Evolutionary conservation across 1,140 invertebrate species (phyloP), one percentile per base, ranked within the genome.

Genomic region (Belonocnema kinseyi): DNA sequence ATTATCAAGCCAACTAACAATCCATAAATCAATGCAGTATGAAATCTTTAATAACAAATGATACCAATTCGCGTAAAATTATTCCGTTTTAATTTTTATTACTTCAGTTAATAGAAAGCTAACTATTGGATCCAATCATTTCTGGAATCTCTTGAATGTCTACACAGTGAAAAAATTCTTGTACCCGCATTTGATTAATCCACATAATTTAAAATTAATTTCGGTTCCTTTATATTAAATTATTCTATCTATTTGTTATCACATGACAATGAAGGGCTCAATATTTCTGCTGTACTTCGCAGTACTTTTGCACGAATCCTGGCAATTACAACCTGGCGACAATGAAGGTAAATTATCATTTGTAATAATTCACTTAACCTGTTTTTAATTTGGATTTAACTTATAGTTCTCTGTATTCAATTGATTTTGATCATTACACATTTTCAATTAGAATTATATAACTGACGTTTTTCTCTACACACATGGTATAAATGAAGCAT

Each of bases 341-440:
- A 66, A 66, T 66, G 61, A 66, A 66, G 61, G 61, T 66, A 66
- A 66, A 66, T 66, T 66, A 26, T 2, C 61, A 40, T 16, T 66
- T 56, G 33, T 14, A 40, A 66, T 66, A 46, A 66, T 33, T 33
- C 21, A 66, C 40, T 66, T 66, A 33, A 66, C 26, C 26, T 40
- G 61, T 66, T 66, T 66, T 56, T 56, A 10, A 46, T 56, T 66
- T 46, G 40, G 46, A 46, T 66, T 40, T 66, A 40, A 26, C 3
- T 19, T 51, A 21, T 73, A 26, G 8, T 46, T 46, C 40, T 46
- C 7, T 1, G 40, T 46, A 46, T 11, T 11, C 0, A 46, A 11
- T 46, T 11, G 40, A 46, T 46, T 46, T 46, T 46, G 0, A 6
- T 46, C 10, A 46, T 11, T 46, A 46, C 2, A 46, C 40, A 46